These are phyloP conservation scores for Uria lomvia DNA, from an alignment of 2,113 vertebrate genomes.

Conservation along the genomic window DNA sequence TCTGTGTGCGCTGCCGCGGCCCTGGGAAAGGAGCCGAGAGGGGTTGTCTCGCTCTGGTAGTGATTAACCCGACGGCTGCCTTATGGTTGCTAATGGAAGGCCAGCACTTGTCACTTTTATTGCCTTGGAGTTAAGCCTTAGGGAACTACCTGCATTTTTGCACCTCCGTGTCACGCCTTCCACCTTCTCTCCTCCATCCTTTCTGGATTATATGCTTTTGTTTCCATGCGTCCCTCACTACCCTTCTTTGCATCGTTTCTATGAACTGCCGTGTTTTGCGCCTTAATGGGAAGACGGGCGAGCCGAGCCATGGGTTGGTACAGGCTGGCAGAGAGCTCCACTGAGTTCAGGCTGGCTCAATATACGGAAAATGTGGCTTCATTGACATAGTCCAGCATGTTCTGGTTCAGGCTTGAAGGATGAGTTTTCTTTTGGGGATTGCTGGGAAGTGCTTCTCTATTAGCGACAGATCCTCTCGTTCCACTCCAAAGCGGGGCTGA, in stretches of 20 bases:
- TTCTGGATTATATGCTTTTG: not conserved
- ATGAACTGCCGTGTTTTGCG: not conserved
- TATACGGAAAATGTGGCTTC: not conserved
- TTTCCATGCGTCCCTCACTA: fast-evolving
- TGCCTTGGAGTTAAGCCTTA: not conserved
- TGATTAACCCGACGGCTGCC: not conserved
- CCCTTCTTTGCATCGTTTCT: no score
- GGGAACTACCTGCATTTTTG: not conserved
- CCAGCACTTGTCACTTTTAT: not conserved
- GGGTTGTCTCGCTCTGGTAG: not conserved
- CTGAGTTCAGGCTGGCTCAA: not conserved
- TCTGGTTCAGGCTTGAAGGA: not conserved
- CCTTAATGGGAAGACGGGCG: fast-evolving
- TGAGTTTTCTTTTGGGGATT: not conserved
- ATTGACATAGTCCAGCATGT: not conserved
- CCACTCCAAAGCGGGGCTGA: not conserved
- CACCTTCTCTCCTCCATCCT: fast-evolving
- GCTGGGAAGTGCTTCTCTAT: not conserved
- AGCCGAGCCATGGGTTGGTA: not conserved
- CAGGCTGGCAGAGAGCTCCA: not conserved
- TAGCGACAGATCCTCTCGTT: not conserved
- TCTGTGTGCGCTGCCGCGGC: not conserved
- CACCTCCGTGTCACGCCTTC: not conserved
- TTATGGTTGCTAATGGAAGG: not conserved
- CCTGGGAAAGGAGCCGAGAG: not conserved